Evolutionary conservation across 2,113 vertebrate species (phyloP), one percentile per base, ranked within the genome.

Genomic region (Eudyptes chrysolophus): DNA sequence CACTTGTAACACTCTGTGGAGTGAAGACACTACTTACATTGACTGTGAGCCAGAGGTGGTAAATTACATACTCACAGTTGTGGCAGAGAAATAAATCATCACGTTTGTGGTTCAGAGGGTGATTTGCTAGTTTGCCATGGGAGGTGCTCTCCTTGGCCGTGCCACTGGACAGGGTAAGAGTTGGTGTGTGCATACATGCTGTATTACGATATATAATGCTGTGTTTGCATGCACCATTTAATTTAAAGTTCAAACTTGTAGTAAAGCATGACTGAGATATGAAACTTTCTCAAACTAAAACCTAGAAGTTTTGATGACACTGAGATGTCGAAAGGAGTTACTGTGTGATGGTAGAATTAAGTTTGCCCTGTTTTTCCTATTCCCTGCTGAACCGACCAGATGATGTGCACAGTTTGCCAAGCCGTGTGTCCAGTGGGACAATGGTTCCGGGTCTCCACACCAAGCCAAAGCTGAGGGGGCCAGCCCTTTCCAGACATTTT

Each of bases 381-480:
- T 75, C 15, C 12, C 18, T 48, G 48, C 29, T 76, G 70, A 55
- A 21, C 19, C 1, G 13, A 16, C 10, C 25, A 16, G n/a, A 9
- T 4, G 16, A 17, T 6, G 5, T 2, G 15, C 15, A 6, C 13
- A 16, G 13, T 42, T 52, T 62, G 34, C 55, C 2, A 8, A 87
- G 36, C 36, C 1, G 0, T 7, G 16, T 21, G 6, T 55, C 30
- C 1, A 0, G 10, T 12, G 51, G 29, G 34, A 52, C 26, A 8
- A 6, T 0, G 4, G 48, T 15, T 89, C 49, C 2, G 10, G 27
- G 54, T 46, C 49, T 80, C 48, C 3, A 1, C 30, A 32, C 38
- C 68, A 12, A 19, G 52, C 34, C 44, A 30, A 61, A 19, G 34
- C 69, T 44, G 80, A 46, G 24, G 32, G 38, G 52, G 13, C 36